phyloP scores from a whole-genome alignment of 1,140 invertebrate genomes.

The Drosophila trapezifrons region DNA sequence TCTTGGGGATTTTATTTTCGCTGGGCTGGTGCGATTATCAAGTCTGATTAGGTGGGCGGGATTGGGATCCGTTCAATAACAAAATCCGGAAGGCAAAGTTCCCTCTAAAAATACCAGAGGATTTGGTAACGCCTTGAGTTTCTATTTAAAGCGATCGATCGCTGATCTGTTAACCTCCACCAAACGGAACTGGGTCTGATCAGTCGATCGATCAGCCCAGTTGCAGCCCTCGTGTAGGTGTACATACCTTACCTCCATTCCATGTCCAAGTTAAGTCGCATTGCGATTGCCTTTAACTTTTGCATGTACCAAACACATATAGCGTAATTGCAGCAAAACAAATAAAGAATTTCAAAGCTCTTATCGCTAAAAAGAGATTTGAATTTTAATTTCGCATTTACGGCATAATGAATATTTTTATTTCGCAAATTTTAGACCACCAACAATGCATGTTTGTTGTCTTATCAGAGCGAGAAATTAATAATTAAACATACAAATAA shows the following conservation, averaged over 20 bases:
- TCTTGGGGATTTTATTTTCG: conserved; percentile 43
- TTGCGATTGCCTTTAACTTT: background rate
- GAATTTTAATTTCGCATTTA: background rate
- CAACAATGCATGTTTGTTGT: background rate
- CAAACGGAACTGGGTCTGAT: conserved; percentile 32
- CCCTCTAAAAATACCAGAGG: conserved; percentile 60
- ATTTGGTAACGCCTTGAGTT: conserved; percentile 6
- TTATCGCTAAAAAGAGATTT: conserved; percentile 1
- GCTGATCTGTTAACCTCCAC: conserved; percentile 25
- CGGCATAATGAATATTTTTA: background rate
- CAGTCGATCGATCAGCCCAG: conserved; percentile 19
- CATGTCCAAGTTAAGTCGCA: conserved; percentile 5
- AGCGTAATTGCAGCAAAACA: background rate
- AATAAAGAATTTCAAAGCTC: background rate
- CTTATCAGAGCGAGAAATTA: background rate
- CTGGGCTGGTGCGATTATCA: conserved; percentile 10
- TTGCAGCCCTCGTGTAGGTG: conserved; percentile 2
- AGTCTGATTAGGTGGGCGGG: conserved; percentile 58
- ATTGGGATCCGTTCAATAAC: conserved; percentile 27
- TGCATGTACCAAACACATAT: background rate
- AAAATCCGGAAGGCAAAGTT: conserved; percentile 40
- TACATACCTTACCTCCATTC: background rate
- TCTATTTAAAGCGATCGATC: conserved; percentile 43
- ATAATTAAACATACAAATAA: background rate
- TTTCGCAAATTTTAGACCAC: conserved; percentile 6